Percentiles rank a stretch among this genome's conserved stretches.
phyloP scores from a whole-genome alignment of 2,888 invertebrate genomes.

The Lysandra bellargus region DNA sequence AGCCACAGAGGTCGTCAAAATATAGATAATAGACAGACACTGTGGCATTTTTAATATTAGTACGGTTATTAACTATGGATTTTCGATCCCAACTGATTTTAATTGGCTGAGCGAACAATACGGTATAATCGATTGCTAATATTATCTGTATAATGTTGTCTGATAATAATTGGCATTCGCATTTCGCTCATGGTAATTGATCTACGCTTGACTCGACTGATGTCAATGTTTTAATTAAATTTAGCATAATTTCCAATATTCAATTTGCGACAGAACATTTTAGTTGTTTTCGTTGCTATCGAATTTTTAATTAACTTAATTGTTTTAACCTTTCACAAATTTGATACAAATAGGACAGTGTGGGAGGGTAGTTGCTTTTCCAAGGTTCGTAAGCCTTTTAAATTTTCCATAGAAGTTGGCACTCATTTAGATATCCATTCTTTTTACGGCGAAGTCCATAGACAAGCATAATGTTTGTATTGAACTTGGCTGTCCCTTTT shows the following conservation, averaged over 20 bases:
- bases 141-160: background rate
- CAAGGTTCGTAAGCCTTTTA: too few species aligned
- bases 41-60: too few species aligned
- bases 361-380: background rate
- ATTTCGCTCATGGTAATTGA: background rate
- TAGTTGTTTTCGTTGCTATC: background rate
- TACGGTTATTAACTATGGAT: too few species aligned
- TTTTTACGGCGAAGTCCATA: too few species aligned
- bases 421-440: too few species aligned
- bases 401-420: too few species aligned
- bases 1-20: too few species aligned
- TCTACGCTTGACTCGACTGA: background rate
- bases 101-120: background rate
- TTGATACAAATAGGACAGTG: background rate
- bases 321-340: background rate
- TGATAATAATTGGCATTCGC: background rate
- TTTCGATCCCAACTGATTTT: background rate
- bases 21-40: too few species aligned
- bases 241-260: background rate
- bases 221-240: conserved; percentile 1
- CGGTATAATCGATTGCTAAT: background rate
- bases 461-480: too few species aligned
- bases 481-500: too few species aligned
- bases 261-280: background rate
- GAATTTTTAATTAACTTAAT: background rate